A percentile compares a stretch with the other conserved stretches of the same genome.
Evolutionary conservation across 2,888 invertebrate species (phyloP).

Genomic region (Aphodius sticticus): DNA sequence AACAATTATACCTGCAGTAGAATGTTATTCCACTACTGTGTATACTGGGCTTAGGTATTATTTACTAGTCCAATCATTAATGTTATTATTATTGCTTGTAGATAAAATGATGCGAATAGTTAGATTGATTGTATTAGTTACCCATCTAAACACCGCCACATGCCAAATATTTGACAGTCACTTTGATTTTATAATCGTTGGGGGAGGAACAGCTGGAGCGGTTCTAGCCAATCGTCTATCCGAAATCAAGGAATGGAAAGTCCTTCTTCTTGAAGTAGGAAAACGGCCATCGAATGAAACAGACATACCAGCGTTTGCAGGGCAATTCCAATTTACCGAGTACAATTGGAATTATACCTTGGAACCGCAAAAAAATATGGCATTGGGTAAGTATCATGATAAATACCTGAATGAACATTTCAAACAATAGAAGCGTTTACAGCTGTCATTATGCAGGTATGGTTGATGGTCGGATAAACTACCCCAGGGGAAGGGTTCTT

Average conservation of each 20-base stretch:
- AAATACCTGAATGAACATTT: not conserved
- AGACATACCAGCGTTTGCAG: not conserved
- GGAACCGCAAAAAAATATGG: not conserved
- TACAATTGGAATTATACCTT: not conserved
- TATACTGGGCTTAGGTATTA: slow-evolving; percentile 71
- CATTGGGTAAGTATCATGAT: slow-evolving; percentile 46
- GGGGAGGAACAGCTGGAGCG: slow-evolving; percentile 84
- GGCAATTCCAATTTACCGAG: not conserved
- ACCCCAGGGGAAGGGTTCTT: slow-evolving; percentile 66
- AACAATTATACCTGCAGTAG: too few species aligned
- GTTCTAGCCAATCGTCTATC: slow-evolving; percentile 80
- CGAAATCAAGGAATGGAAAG: slow-evolving; percentile 75
- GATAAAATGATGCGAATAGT: not conserved
- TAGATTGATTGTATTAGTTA: not conserved
- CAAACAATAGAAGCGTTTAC: not conserved
- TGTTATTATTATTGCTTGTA: not conserved
- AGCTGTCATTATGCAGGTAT: slow-evolving; percentile 24
- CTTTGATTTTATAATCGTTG: slow-evolving; percentile 83
- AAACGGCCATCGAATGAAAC: slow-evolving; percentile 49
- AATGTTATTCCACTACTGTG: too few species aligned
- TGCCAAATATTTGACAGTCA: slow-evolving; percentile 49
- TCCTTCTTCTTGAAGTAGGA: slow-evolving; percentile 83
- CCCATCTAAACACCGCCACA: not conserved
- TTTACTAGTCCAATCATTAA: slow-evolving; percentile 49
- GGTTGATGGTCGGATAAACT: slow-evolving; percentile 44